A percentile compares a stretch with the other conserved stretches of the same genome.
phyloP scores from a whole-genome alignment of 2,888 invertebrate genomes.

The Bursaphelenchus okinawaensis region DNA sequence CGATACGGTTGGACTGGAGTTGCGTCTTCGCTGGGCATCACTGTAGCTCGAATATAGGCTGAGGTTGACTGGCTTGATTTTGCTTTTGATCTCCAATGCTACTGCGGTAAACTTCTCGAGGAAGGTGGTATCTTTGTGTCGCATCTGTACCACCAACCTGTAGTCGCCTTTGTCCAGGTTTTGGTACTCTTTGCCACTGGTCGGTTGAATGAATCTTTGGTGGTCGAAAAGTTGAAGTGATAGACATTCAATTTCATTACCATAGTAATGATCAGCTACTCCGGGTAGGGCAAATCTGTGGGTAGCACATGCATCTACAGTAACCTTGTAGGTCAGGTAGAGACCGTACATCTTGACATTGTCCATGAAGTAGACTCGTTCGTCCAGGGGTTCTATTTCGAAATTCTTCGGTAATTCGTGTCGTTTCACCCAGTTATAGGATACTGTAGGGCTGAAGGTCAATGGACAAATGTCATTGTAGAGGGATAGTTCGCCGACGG shows the following conservation, averaged over 20 bases:
- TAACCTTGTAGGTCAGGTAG: slow-evolving; percentile 76
- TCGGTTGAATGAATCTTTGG: not conserved
- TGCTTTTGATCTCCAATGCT: slow-evolving; percentile 69
- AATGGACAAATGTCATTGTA: not conserved
- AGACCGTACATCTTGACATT: slow-evolving; percentile 81
- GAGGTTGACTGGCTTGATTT: slow-evolving; percentile 70
- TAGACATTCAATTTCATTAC: slow-evolving; percentile 90
- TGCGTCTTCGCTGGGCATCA: slow-evolving; percentile 64
- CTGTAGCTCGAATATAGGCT: slow-evolving; percentile 71
- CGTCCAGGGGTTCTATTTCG: slow-evolving; percentile 64
- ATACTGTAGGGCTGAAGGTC: slow-evolving; percentile 19
- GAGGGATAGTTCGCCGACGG: not conserved
- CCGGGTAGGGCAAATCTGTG: slow-evolving; percentile 63
- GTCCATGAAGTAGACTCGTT: slow-evolving; percentile 74
- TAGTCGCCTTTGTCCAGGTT: slow-evolving; percentile 95
- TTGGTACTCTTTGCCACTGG: not conserved
- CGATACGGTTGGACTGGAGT: not conserved
- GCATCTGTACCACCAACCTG: slow-evolving; percentile 75
- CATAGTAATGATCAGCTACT: slow-evolving; percentile 82
- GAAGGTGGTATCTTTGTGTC: slow-evolving; percentile 79
- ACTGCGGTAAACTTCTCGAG: slow-evolving; percentile 70
- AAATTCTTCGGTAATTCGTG: slow-evolving; percentile 70
- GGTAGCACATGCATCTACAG: slow-evolving; percentile 27
- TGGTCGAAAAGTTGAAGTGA: slow-evolving; percentile 79
- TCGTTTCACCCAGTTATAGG: slow-evolving; percentile 27